Evolutionary conservation across 2,113 vertebrate species (phyloP), one percentile per base, ranked within the genome.

Genomic region (Melanerpes aurifrons): DNA sequence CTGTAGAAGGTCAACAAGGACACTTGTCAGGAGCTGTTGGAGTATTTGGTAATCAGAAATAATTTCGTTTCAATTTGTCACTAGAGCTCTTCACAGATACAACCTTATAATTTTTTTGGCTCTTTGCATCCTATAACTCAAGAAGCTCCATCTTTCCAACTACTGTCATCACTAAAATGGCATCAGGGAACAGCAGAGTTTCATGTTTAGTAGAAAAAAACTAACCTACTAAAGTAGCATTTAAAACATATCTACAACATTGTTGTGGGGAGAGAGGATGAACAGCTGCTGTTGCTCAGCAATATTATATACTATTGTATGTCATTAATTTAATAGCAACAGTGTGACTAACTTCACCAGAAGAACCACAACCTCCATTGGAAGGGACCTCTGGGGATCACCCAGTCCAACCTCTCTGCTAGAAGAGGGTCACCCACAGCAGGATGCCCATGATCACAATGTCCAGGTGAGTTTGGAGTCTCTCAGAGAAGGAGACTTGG

Each of bases 11-110:
- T 89, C 92, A 92, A 58, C 50, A 66, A 89, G 74, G 80, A 82
- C 29, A 62, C 28, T 54, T 74, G 61, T 7, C 45, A 69, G 76
- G 76, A 91, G 70, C 58, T 13, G 3, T 43, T 1, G 29, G 37
- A 93, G 72, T 35, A 80, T 58, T 47, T 50, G 71, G 71, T 91
- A 88, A 93, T 94, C 85, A 94, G 70, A 85, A 88, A 82, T 84
- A 47, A 94, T 79, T 94, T 83, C 45, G 75, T 66, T 93, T 83
- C 83, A 45, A 81, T 88, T 92, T 56, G 24, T 72, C 73, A 29
- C 72, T 92, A 90, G 79, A 78, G 82, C 70, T 70, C 79, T 95
- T 88, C 75, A 93, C 47, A 94, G 83, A 92, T 35, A 47, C 28
- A 89, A 64, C 32, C 72, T 87, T 57, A 18, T n/a, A 45, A 75